These are phyloP conservation scores for Phortica magna DNA, from an alignment of 2,888 invertebrate species.

Conservation along the genomic window DNA sequence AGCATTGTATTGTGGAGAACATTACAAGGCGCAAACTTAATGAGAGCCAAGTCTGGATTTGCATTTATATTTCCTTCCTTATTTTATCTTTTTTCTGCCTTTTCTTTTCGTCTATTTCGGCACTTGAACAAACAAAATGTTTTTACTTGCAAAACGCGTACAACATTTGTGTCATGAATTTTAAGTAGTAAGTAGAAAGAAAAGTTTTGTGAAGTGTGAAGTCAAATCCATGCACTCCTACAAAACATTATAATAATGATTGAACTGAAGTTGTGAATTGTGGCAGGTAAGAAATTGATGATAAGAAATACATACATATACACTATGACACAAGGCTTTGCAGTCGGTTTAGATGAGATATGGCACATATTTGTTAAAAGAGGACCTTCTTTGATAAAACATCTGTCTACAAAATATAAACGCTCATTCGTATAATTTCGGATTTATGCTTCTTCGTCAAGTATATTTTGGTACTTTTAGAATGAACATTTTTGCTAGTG, in stretches of 20 bases:
- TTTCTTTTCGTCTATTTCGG: constrained; percentile 30
- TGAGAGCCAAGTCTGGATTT: neutral
- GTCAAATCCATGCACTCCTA: too few relatives aligned
- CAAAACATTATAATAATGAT: neutral
- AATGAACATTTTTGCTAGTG: too few relatives aligned
- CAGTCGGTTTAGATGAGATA: too few relatives aligned
- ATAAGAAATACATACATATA: neutral
- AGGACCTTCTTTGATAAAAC: too few relatives aligned
- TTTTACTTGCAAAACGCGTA: constrained; percentile 67
- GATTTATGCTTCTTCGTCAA: too few relatives aligned
- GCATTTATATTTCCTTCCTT: constrained; percentile 28
- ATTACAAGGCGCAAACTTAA: neutral
- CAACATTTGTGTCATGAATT: constrained; percentile 64
- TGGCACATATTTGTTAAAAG: too few relatives aligned
- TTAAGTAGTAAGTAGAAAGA: constrained; percentile 52
- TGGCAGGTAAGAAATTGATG: constrained; percentile 4
- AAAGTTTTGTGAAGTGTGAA: too few relatives aligned
- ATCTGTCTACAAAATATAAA: too few relatives aligned
- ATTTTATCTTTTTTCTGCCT: constrained; percentile 31
- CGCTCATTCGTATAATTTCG: too few relatives aligned
- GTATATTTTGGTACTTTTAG: too few relatives aligned
- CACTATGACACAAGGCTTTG: neutral
- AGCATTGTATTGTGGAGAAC: too few relatives aligned
- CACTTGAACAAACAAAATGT: constrained; percentile 38
- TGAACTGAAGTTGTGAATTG: constrained; percentile 15